Base-by-base conservation (phyloP, 2,888 invertebrate genomes). In the Spilosoma lubricipeda region DNA sequence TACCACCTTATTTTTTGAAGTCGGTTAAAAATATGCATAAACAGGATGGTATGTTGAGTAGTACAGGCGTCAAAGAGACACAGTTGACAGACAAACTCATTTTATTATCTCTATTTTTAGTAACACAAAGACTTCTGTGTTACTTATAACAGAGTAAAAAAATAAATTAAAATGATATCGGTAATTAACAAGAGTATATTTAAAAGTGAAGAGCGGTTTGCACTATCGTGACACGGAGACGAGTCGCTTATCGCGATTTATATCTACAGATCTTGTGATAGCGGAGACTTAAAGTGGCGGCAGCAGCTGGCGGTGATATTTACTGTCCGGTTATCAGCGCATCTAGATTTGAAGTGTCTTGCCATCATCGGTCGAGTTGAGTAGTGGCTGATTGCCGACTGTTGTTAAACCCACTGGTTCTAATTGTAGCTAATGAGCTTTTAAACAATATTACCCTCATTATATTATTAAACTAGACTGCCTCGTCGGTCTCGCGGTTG, bases 131-230 rank as follows among this genome's bases (percentile, higher is more conserved):
- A 15, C 48, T 18, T 48, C 3, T 52, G 52, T 52, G 7, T 23
- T 8, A 52, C 52, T 56, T 11, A 56, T 11, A n/a, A 48, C 48
- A 48, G 20, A 56, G 1, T 8, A 3, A 23, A 56, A 20, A n/a
- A 56, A 56, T 9, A 56, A 56, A n/a, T 23, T 9, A 56, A 56
- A 23, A 23, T 48, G 48, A 56, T 56, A 56, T 56, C 52, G n/a
- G 52, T 56, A 59, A 80, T 82, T 83, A 83, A 85, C 85, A 74
- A 76, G 70, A 76, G 69, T 48, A 66, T 76, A 71, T 69, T 69
- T 79, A 76, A 76, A 80, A 82, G 77, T 78, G 71, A 78, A 76
- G 75, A 78, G 75, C 82, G 71, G 83, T 78, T 79, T 80, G 72
- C 83, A 67, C 69, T 64, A 67, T 68, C 42, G 74, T 78, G 83